Evolutionary conservation across 2,888 invertebrate species (phyloP).

Genomic region (Sarcophaga subvicina): DNA sequence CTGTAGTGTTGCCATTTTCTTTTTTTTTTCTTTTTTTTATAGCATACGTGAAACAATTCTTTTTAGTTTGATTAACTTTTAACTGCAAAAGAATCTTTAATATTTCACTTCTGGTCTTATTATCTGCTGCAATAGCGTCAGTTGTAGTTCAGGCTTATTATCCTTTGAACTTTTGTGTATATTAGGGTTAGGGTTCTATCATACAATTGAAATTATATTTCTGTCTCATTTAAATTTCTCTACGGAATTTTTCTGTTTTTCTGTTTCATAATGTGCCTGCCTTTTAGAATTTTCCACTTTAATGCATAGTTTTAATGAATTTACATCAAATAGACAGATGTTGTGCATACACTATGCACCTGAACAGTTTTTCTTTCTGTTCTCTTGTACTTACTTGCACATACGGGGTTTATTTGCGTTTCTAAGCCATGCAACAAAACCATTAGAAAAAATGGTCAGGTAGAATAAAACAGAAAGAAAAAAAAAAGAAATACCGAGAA

Average conservation of each 20-base stretch:
- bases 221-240: not conserved
- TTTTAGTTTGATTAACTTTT: too few species aligned
- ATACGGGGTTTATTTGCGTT: slow-evolving; percentile 40
- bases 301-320: not conserved
- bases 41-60: too few species aligned
- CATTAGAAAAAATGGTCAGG: slow-evolving; percentile 55
- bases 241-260: not conserved
- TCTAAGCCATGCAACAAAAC: slow-evolving; percentile 6
- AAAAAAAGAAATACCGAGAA: slow-evolving; percentile 43
- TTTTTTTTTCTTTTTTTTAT: too few species aligned
- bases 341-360: slow-evolving; percentile 49
- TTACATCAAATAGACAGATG: slow-evolving; percentile 47
- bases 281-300: slow-evolving; percentile 16
- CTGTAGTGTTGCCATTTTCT: too few species aligned
- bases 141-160: too few species aligned
- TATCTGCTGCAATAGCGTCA: too few species aligned
- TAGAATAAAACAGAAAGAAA: slow-evolving; percentile 19
- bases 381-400: slow-evolving; percentile 14
- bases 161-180: too few species aligned
- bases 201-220: not conserved
- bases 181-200: too few species aligned
- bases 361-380: slow-evolving; percentile 23
- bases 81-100: too few species aligned
- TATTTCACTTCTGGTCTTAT: too few species aligned
- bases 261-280: not conserved